Percentiles rank a stretch among this genome's conserved stretches.
Evolutionary conservation across 2,113 vertebrate species (phyloP).

Genomic region (Vombatus ursinus): DNA sequence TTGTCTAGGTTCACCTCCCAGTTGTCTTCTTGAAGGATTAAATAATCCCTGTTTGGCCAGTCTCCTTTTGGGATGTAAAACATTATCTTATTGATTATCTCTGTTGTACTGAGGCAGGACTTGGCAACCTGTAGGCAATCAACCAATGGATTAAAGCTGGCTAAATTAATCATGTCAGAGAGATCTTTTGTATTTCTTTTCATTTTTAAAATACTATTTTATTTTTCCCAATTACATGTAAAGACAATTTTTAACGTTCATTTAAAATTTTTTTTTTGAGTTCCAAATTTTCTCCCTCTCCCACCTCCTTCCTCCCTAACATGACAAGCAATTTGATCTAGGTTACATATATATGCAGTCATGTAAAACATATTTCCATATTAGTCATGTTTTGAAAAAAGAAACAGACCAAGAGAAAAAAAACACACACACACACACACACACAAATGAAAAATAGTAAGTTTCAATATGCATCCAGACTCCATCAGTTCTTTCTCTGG

Average conservation of each 20-base stretch:
- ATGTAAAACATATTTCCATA: background rate
- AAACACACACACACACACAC: background rate
- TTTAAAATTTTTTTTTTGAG: background rate
- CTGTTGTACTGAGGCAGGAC: background rate
- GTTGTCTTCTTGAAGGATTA: slow-evolving; percentile 58
- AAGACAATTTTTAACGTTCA: background rate
- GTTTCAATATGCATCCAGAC: background rate
- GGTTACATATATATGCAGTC: background rate
- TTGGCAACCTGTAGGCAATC: background rate
- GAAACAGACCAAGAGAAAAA: background rate
- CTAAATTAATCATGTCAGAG: background rate
- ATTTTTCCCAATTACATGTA: background rate
- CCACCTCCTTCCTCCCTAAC: background rate
- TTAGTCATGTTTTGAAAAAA: background rate
- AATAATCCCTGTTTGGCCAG: slow-evolving; percentile 12
- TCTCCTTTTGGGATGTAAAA: background rate
- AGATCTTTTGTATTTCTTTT: background rate
- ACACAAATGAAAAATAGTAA: background rate
- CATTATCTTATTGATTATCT: background rate
- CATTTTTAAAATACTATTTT: background rate
- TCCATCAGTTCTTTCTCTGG: background rate
- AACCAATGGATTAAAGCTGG: background rate
- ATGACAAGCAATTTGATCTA: background rate
- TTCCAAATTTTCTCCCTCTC: background rate
- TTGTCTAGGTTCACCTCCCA: slow-evolving; percentile 41